phyloP scores from a whole-genome alignment of 2,888 invertebrate species.

The Epiblema foenella region DNA sequence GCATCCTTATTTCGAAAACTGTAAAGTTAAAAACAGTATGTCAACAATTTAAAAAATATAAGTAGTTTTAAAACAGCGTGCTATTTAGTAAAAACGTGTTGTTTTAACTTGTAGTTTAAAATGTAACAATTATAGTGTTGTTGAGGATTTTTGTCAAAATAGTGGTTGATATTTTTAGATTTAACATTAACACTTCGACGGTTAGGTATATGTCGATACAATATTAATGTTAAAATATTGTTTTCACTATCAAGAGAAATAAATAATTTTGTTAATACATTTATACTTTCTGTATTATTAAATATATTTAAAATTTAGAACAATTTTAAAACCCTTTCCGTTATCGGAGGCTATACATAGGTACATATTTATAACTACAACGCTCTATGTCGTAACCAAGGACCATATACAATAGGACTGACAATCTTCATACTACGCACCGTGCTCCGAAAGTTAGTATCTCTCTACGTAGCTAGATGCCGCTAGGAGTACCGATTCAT shows the following conservation, averaged over 20 bases:
- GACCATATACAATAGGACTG: no score
- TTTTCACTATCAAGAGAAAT: not conserved
- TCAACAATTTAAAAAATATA: conserved; percentile 53
- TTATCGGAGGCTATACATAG: conserved; percentile 25
- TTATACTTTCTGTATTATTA: not conserved
- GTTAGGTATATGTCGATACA: no score
- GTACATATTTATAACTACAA: conserved; percentile 39
- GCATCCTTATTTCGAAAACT: conserved; percentile 29
- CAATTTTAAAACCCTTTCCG: conserved; percentile 18
- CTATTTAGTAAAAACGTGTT: conserved; percentile 48
- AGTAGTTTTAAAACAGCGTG: conserved; percentile 54
- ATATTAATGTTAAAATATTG: not conserved
- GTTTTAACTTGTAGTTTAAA: conserved; percentile 28
- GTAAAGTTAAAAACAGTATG: conserved; percentile 45
- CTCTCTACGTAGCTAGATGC: no score
- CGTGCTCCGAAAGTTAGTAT: no score
- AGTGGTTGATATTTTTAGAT: not conserved
- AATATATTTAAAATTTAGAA: conserved; percentile 27
- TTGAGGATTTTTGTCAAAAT: conserved; percentile 10
- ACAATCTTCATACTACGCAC: no score
- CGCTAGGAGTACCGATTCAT: no score
- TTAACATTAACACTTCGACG: conserved; percentile 1
- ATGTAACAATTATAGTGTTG: conserved; percentile 28
- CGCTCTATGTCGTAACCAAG: conserved; percentile 53
- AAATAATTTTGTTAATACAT: not conserved